Evolutionary conservation across 2,888 invertebrate genomes (phyloP).

Genomic region (Plutella xylostella): DNA sequence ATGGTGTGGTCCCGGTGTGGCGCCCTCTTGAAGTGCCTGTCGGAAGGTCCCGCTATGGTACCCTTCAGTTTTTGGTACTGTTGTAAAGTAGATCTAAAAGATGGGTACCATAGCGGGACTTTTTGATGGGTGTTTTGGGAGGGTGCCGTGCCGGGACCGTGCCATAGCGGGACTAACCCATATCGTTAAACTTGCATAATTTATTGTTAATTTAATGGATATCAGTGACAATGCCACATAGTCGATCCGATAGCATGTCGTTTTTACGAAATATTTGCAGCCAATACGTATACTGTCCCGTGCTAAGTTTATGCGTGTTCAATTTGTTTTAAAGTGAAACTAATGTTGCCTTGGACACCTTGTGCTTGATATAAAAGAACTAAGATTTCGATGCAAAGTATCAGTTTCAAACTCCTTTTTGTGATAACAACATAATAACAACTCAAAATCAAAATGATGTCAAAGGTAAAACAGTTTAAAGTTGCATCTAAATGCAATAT

Average conservation of each 20-base stretch:
- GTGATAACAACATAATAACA: slow-evolving; percentile 29
- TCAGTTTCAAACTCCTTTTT: slow-evolving; percentile 41
- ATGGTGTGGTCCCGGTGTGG: no score
- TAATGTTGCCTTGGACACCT: slow-evolving; percentile 52
- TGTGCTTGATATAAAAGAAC: slow-evolving; percentile 57
- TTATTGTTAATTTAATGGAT: slow-evolving; percentile 9
- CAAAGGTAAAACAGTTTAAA: slow-evolving; percentile 46
- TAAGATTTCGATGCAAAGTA: slow-evolving; percentile 33
- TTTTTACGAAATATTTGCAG: slow-evolving; percentile 45
- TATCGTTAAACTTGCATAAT: slow-evolving; percentile 2
- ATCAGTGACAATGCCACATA: slow-evolving; percentile 33
- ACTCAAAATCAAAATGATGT: slow-evolving; percentile 38
- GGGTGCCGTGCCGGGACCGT: no score
- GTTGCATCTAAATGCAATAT: no score
- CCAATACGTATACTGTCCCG: slow-evolving; percentile 29
- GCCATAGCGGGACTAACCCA: no score
- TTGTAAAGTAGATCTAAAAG: no score
- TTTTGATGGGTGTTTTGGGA: no score
- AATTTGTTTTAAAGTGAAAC: slow-evolving; percentile 45
- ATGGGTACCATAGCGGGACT: no score
- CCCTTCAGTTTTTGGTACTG: no score
- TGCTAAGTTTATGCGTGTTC: slow-evolving; percentile 2
- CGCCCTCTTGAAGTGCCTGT: no score
- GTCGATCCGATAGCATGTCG: slow-evolving; percentile 25
- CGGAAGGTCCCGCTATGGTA: no score